Evolutionary conservation across 2,113 vertebrate genomes (phyloP).

Genomic region (rat (Rattus norvegicus)): GRCr8 NC_086023.1:151250501-151251000

Average conservation of each 20-base stretch:
- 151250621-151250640: neutral
- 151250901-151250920: neutral
- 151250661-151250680: constrained; percentile 21
- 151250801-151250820: neutral
- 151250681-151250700: neutral
- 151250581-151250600: neutral
- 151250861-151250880: neutral
- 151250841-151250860: neutral
- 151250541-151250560: neutral
- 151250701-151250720: neutral
- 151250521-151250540: neutral
- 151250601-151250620: neutral
- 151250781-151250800: neutral
- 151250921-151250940: neutral
- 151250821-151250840: neutral
- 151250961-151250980: neutral
- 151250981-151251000: neutral
- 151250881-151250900: neutral
- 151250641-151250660: neutral
- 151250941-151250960: neutral
- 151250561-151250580: neutral
- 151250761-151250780: neutral
- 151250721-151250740: neutral
- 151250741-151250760: neutral
- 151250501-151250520: neutral